Percentiles rank a stretch among this genome's conserved stretches.
Evolutionary conservation across 2,888 invertebrate genomes (phyloP).

Genomic region (Carcina quercana): DNA sequence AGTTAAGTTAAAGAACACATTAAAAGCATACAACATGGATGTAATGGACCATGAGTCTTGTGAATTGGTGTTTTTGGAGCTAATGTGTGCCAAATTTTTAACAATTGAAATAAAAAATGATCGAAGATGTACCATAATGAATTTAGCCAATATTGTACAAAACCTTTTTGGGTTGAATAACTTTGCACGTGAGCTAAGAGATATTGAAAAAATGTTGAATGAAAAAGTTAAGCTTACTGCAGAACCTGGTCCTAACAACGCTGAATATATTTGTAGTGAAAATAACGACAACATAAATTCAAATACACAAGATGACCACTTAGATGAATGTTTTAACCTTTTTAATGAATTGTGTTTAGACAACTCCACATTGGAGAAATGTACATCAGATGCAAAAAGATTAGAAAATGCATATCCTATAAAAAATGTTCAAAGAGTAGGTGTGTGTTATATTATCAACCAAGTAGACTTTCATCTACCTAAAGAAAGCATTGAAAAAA

Average conservation of each 20-base stretch:
- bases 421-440: slow-evolving; percentile 43
- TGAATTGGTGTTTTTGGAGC: slow-evolving; percentile 50
- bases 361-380: slow-evolving; percentile 30
- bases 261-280: slow-evolving; percentile 19
- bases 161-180: slow-evolving; percentile 34
- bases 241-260: background rate
- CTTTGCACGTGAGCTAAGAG: slow-evolving; percentile 33
- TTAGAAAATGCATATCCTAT: slow-evolving; percentile 38
- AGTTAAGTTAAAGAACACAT: slow-evolving; percentile 40
- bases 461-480: slow-evolving; percentile 57
- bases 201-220: slow-evolving; percentile 32
- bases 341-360: slow-evolving; percentile 35
- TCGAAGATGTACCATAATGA: slow-evolving; percentile 4
- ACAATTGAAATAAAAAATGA: slow-evolving; percentile 10
- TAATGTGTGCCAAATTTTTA: slow-evolving; percentile 53
- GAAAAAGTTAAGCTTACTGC: slow-evolving; percentile 11
- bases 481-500: slow-evolving; percentile 38
- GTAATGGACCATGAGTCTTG: slow-evolving; percentile 42
- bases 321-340: too few relatives aligned
- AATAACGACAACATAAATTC: slow-evolving; percentile 3
- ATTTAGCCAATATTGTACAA: slow-evolving; percentile 34
- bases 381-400: slow-evolving; percentile 39
- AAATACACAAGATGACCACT: too few relatives aligned
- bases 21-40: slow-evolving; percentile 42
- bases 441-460: slow-evolving; percentile 59